Evolutionary conservation across 2,113 vertebrate genomes (phyloP).

Genomic region (Synchiropus splendidus): DNA sequence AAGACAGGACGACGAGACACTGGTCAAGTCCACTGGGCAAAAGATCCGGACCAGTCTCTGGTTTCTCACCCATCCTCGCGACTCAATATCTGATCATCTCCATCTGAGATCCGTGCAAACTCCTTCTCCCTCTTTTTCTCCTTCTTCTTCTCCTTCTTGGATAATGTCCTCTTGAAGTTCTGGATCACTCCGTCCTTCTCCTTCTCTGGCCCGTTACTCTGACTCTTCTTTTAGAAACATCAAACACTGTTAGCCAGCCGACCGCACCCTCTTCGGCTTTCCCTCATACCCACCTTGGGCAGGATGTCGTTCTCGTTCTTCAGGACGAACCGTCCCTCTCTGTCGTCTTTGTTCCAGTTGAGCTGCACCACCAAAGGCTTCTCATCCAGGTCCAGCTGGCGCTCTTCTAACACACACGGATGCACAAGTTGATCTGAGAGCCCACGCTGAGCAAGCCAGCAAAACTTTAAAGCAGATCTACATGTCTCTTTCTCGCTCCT

Average conservation of each 20-base stretch:
- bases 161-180: conserved; percentile 94
- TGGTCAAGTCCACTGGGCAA: no score
- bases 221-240: conserved; percentile 71
- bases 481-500: not conserved
- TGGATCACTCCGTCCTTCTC: conserved; percentile 97
- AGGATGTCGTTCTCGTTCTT: conserved; percentile 94
- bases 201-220: conserved; percentile 93
- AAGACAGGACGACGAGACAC: not conserved
- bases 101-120: conserved; percentile 74
- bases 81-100: conserved; percentile 71
- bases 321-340: conserved; percentile 95
- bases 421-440: conserved; percentile 1
- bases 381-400: conserved; percentile 94
- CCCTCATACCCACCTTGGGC: conserved; percentile 70
- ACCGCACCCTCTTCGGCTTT: not conserved
- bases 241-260: not conserved
- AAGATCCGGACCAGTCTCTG: no score
- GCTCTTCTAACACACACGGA: conserved; percentile 80
- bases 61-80: conserved; percentile 77
- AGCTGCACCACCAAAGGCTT: conserved; percentile 95
- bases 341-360: conserved; percentile 98
- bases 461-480: not conserved
- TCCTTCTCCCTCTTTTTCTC: conserved; percentile 94
- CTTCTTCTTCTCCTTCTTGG: conserved; percentile 96
- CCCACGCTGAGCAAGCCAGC: not conserved